phyloP scores from a whole-genome alignment of 2,888 invertebrate species.

The Nipponacmea schrenckii region DNA sequence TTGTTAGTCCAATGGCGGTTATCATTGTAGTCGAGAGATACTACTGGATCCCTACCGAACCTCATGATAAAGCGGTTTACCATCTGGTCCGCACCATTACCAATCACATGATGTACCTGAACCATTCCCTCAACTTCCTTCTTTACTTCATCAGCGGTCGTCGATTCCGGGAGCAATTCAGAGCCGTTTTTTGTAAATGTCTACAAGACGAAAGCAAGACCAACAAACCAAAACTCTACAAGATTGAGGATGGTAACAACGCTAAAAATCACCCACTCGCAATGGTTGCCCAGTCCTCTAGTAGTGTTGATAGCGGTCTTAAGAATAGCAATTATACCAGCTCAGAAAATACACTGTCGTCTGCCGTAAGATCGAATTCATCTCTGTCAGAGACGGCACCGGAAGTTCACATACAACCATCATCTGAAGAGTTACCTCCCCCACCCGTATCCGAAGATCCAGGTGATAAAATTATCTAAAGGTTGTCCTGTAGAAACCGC shows the following conservation, averaged over 20 bases:
- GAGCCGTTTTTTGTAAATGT: conserved; percentile 1
- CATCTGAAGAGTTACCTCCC: too few relatives aligned
- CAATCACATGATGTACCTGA: conserved; percentile 29
- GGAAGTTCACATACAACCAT: too few relatives aligned
- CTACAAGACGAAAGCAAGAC: not conserved
- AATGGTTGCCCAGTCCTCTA: not conserved
- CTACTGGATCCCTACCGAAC: conserved; percentile 11
- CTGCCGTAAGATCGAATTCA: too few relatives aligned
- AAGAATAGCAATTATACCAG: not conserved
- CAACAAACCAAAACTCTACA: too few relatives aligned
- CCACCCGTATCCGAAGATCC: too few relatives aligned
- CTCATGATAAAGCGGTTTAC: conserved; percentile 21
- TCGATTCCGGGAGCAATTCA: conserved; percentile 20
- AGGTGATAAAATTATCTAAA: too few relatives aligned
- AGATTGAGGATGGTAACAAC: too few relatives aligned
- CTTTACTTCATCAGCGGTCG: conserved; percentile 27
- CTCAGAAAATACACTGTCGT: too few relatives aligned
- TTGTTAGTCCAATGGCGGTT: conserved; percentile 27
- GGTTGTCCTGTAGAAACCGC: too few relatives aligned
- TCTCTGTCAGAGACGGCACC: too few relatives aligned
- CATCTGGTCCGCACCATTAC: conserved; percentile 21
- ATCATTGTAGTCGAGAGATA: conserved; percentile 26
- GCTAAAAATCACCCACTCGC: too few relatives aligned
- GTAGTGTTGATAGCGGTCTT: not conserved
- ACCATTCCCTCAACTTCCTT: conserved; percentile 28